These are phyloP conservation scores for Hyposoter didymator DNA, from an alignment of 2,888 invertebrate genomes.

Conservation along the genomic window DNA sequence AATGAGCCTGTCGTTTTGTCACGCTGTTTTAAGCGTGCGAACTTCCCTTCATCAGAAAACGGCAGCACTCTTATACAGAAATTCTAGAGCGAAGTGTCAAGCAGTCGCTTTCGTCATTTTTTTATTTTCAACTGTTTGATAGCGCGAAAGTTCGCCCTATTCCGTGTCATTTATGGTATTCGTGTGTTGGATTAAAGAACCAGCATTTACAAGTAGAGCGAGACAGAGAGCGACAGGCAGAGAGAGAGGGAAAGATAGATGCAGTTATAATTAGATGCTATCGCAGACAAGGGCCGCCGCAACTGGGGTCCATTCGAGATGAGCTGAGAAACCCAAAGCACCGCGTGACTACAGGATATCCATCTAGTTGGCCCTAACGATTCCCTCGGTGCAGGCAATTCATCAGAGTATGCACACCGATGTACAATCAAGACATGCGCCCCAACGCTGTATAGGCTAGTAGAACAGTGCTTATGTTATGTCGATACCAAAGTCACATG, in stretches of 20 bases:
- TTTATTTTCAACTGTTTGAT: background rate
- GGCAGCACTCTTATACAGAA: background rate
- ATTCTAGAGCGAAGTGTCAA: too few species aligned
- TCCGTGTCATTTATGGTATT: background rate
- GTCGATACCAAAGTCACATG: conserved; percentile 28
- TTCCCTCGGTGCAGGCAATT: conserved; percentile 80
- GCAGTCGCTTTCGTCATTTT: too few species aligned
- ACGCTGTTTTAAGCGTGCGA: background rate
- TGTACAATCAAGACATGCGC: conserved; percentile 30
- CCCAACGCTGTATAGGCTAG: conserved; percentile 39
- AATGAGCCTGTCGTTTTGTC: background rate
- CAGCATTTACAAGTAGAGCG: background rate
- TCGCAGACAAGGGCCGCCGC: conserved; percentile 61
- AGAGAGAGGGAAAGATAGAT: background rate
- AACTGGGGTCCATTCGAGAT: conserved; percentile 74
- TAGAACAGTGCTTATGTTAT: conserved; percentile 30
- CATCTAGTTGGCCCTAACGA: conserved; percentile 80
- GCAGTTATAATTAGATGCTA: conserved; percentile 78
- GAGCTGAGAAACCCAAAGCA: conserved; percentile 64
- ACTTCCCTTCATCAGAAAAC: background rate
- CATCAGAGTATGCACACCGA: conserved; percentile 72
- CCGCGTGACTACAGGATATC: conserved; percentile 73
- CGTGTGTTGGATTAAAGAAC: background rate
- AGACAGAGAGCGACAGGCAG: background rate
- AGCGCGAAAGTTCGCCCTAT: background rate